Evolutionary conservation across 1,140 invertebrate species (phyloP).

Genomic region (Drosophila repleta): DNA sequence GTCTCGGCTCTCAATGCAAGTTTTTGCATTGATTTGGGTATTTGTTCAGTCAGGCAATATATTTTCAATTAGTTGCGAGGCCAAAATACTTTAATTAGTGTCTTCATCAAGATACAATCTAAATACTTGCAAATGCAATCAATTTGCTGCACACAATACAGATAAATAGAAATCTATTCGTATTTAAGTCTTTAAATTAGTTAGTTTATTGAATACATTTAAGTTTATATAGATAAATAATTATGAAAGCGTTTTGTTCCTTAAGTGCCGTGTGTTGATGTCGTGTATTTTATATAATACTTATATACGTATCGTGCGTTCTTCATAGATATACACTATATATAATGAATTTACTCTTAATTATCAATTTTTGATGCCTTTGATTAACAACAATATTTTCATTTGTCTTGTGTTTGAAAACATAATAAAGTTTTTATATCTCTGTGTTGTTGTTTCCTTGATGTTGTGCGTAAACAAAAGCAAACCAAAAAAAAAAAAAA

Average conservation of each 20-base stretch:
- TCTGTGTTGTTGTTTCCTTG: conserved; percentile 76
- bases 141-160: conserved; percentile 8
- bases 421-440: conserved; percentile 70
- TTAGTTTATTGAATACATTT: neutral
- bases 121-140: conserved; percentile 18
- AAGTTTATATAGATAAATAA: conserved; percentile 9
- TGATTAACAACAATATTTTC: conserved; percentile 33
- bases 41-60: conserved; percentile 50
- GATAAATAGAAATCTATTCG: neutral
- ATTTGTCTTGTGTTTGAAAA: conserved; percentile 36
- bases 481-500: conserved; percentile 11
- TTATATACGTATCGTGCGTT: conserved; percentile 30
- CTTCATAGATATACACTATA: conserved; percentile 19
- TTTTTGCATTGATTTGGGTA: conserved; percentile 40
- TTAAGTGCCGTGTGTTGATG: conserved; percentile 38
- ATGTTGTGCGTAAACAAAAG: conserved; percentile 68
- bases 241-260: conserved; percentile 10
- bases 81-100: conserved; percentile 2
- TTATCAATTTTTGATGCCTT: conserved; percentile 17
- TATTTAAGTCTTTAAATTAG: conserved; percentile 15
- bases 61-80: conserved; percentile 54
- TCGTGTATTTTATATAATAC: conserved; percentile 23
- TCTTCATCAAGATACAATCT: conserved; percentile 1
- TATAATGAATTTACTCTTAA: conserved; percentile 4
- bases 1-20: conserved; percentile 21